Conservation (phyloP, 2,797 vertebrate genomes). For the Allenopithecus nigroviridis region DNA sequence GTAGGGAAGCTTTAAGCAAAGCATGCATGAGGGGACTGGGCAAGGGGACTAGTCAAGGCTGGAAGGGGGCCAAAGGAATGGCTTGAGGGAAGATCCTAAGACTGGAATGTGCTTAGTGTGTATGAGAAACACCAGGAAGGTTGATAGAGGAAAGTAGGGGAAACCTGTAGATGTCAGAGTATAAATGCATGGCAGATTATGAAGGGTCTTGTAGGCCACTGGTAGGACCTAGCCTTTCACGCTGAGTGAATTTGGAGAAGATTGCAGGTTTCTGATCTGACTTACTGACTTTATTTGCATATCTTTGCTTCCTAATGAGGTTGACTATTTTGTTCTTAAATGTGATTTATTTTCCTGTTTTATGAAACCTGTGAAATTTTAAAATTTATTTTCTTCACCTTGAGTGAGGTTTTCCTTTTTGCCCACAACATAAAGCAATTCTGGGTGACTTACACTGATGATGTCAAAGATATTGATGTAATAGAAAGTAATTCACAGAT, state of each 20-base stretch:
- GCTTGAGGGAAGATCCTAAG: not conserved
- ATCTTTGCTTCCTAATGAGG: not conserved
- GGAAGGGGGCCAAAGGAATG: not conserved
- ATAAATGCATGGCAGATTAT: not conserved
- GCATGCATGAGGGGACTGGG: not conserved
- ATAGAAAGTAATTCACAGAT: not conserved
- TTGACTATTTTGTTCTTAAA: not conserved
- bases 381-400: not conserved
- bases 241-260: not conserved
- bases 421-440: not conserved
- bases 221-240: not conserved
- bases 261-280: not conserved
- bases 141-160: not conserved
- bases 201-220: not conserved
- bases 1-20: not conserved
- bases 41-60: not conserved
- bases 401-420: not conserved
- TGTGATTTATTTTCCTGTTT: not conserved
- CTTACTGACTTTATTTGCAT: not conserved
- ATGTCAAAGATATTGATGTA: not conserved
- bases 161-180: not conserved
- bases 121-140: not conserved
- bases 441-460: not conserved
- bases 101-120: not conserved
- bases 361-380: not conserved